Percentiles rank a stretch among this genome's conserved stretches.
Conservation (phyloP, 2,113 vertebrate genomes). For the Scartelaos histophorus region DNA sequence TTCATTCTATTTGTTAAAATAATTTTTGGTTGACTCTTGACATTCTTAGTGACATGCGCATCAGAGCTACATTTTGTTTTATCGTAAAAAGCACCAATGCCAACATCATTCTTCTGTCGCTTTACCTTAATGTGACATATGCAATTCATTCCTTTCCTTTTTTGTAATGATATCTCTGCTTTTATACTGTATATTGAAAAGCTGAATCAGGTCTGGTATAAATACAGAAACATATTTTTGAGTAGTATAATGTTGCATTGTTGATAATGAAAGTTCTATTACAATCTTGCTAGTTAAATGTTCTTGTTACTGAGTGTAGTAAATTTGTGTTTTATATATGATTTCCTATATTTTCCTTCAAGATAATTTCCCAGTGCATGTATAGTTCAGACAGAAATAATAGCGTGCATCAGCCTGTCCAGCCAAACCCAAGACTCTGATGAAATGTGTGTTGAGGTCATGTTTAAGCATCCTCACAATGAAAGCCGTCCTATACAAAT, state of each 20-base stretch:
- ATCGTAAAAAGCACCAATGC: background rate
- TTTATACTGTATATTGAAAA: constrained; percentile 47
- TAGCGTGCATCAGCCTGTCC: background rate
- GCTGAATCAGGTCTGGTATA: background rate
- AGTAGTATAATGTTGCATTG: constrained; percentile 68
- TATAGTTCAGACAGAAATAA: constrained; percentile 22
- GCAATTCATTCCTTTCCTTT: constrained; percentile 42
- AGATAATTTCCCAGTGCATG: constrained; percentile 42
- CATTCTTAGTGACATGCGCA: background rate
- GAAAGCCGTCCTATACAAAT: background rate
- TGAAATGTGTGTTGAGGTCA: background rate
- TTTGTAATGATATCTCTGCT: constrained; percentile 49
- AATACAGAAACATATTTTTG: constrained; percentile 66
- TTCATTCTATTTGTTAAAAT: background rate
- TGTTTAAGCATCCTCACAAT: background rate
- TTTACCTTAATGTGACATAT: constrained; percentile 60
- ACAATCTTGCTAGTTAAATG: constrained; percentile 87
- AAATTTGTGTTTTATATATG: constrained; percentile 78
- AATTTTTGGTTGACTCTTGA: background rate
- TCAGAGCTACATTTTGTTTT: background rate
- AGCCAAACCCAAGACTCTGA: background rate
- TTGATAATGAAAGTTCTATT: constrained; percentile 67
- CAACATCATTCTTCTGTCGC: constrained; percentile 33
- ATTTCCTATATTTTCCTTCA: constrained; percentile 77
- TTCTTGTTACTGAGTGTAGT: constrained; percentile 89